Evolutionary conservation across 2,113 vertebrate genomes (phyloP).

Genomic region (Lycaon pictus): DNA sequence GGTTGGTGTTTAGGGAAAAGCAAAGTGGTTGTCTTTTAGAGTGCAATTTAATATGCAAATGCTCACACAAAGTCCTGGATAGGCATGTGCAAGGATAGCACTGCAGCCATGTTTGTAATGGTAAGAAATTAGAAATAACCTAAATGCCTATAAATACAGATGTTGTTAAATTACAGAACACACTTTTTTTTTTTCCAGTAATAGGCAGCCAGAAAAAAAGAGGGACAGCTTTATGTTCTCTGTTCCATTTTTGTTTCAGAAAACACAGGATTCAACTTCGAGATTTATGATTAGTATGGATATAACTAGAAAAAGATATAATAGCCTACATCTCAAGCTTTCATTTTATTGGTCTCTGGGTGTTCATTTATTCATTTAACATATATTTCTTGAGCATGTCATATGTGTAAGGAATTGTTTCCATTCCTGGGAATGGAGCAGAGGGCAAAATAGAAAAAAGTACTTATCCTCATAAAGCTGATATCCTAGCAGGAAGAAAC

Average conservation of each 20-base stretch:
- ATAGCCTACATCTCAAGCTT: not conserved
- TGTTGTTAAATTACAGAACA: not conserved
- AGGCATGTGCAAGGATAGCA: no score
- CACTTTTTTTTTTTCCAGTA: not conserved
- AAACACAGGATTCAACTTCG: not conserved
- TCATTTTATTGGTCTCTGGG: not conserved
- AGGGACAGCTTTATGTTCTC: not conserved
- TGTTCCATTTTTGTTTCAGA: not conserved
- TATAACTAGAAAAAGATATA: not conserved
- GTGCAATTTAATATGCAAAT: not conserved
- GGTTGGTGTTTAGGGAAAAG: not conserved
- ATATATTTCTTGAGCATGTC: not conserved
- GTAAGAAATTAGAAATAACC: not conserved
- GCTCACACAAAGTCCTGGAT: not conserved
- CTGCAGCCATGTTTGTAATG: not conserved
- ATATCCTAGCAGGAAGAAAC: not conserved
- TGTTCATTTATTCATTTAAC: not conserved
- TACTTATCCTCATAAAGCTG: not conserved
- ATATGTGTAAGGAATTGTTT: not conserved
- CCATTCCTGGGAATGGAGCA: not conserved
- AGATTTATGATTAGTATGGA: not conserved
- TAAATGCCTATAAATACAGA: not conserved
- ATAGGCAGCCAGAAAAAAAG: not conserved
- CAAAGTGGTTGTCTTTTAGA: not conserved
- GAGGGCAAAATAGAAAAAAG: not conserved